These are phyloP conservation scores for Otocyon megalotis DNA, from an alignment of 2,113 vertebrate genomes.

Conservation along the genomic window DNA sequence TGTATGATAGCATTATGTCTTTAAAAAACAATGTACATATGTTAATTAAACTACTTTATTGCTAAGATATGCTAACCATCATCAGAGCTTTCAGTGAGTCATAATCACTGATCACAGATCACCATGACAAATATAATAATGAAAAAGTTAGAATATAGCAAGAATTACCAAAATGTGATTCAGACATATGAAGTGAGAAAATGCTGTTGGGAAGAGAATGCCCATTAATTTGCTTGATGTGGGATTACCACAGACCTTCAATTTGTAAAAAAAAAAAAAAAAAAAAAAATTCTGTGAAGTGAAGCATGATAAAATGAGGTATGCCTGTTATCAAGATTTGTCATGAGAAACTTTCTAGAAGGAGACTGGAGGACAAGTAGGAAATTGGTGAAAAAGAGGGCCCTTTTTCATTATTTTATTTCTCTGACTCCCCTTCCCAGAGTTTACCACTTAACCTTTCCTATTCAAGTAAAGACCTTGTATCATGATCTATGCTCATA, in stretches of 20 bases:
- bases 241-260: background rate
- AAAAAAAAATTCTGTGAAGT: background rate
- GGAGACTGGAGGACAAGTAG: background rate
- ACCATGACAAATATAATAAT: background rate
- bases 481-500: background rate
- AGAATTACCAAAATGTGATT: background rate
- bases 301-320: background rate
- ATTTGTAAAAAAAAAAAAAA: background rate
- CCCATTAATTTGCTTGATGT: background rate
- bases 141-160: background rate
- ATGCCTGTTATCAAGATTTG: background rate
- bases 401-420: background rate
- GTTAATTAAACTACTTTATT: background rate
- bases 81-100: background rate
- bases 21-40: background rate
- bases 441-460: background rate
- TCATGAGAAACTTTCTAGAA: background rate
- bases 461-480: background rate
- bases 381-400: background rate
- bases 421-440: background rate
- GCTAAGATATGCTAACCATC: background rate
- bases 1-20: background rate
- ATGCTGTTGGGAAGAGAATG: background rate
- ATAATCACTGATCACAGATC: background rate
- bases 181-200: background rate